Percentiles rank a stretch among this genome's conserved stretches.
phyloP scores from a whole-genome alignment of 2,797 vertebrate species.

The Gephyroberyx darwinii region DNA sequence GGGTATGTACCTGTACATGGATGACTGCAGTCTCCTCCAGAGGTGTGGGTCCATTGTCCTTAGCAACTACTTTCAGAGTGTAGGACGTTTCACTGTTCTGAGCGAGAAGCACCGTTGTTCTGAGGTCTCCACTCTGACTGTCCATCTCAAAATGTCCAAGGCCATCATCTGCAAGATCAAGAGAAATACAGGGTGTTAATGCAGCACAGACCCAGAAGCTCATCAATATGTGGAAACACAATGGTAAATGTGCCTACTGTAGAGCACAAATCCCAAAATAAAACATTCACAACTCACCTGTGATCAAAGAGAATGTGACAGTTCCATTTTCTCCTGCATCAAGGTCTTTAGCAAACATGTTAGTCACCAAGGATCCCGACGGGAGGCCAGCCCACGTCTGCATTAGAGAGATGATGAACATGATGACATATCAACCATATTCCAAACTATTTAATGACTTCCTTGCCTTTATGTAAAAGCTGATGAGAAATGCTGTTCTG shows the following conservation, averaged over 20 bases:
- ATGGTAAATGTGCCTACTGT: no score
- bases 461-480: not conserved
- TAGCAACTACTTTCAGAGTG: conserved; percentile 82
- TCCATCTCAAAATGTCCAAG: conserved; percentile 87
- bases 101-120: conserved; percentile 79
- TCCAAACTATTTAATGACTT: not conserved
- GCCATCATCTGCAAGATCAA: conserved; percentile 62
- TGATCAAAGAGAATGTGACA: conserved; percentile 82
- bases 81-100: conserved; percentile 75
- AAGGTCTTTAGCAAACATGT: conserved; percentile 90
- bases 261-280: not conserved
- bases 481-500: not conserved
- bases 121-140: conserved; percentile 85
- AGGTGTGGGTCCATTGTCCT: conserved; percentile 81
- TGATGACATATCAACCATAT: conserved; percentile 25
- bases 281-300: conserved; percentile 79
- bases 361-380: conserved; percentile 82
- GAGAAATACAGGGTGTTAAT: not conserved
- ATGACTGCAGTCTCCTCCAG: conserved; percentile 82
- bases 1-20: conserved; percentile 84
- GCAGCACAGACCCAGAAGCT: not conserved
- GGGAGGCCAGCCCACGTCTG: conserved; percentile 88
- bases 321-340: conserved; percentile 89
- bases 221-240: not conserved
- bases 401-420: not conserved